phyloP scores from a whole-genome alignment of 2,888 invertebrate genomes.

The Brenthis ino region DNA sequence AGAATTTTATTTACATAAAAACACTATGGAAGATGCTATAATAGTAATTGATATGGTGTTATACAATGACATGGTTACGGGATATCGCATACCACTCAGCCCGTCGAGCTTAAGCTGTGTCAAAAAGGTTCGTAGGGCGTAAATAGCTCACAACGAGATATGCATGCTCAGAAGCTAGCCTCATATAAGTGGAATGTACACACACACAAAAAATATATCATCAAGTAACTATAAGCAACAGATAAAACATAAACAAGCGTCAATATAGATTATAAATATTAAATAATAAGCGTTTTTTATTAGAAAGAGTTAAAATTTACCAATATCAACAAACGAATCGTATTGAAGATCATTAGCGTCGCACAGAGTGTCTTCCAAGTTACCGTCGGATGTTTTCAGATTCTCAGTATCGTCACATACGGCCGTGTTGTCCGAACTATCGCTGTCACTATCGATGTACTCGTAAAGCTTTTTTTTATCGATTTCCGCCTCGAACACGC shows the following conservation, averaged over 20 bases:
- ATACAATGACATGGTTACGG: constrained; percentile 72
- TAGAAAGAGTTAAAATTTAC: constrained; percentile 61
- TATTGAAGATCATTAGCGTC: constrained; percentile 75
- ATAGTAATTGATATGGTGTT: constrained; percentile 38
- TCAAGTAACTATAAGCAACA: constrained; percentile 20
- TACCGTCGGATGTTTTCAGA: constrained; percentile 39
- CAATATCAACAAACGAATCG: constrained; percentile 80
- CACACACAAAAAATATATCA: constrained; percentile 20
- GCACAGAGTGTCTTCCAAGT: constrained; percentile 54
- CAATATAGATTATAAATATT: constrained; percentile 22
- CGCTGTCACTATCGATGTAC: constrained; percentile 69
- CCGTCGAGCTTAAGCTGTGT: constrained; percentile 73
- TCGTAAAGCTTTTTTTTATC: constrained; percentile 54
- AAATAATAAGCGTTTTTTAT: constrained; percentile 19
- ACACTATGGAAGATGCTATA: constrained; percentile 50
- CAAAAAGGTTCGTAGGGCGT: constrained; percentile 60
- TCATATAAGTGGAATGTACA: constrained; percentile 47
- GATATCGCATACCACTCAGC: constrained; percentile 76
- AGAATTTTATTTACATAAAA: constrained; percentile 65
- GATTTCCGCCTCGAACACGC: constrained; percentile 39
- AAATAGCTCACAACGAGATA: constrained; percentile 63
- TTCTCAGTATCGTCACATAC: constrained; percentile 56
- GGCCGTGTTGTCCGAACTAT: constrained; percentile 68
- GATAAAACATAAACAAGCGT: constrained; percentile 22
- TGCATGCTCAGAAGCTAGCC: constrained; percentile 47